Base-by-base conservation (phyloP, 1,140 invertebrate genomes). In the Aleiodes sp. region DNA sequence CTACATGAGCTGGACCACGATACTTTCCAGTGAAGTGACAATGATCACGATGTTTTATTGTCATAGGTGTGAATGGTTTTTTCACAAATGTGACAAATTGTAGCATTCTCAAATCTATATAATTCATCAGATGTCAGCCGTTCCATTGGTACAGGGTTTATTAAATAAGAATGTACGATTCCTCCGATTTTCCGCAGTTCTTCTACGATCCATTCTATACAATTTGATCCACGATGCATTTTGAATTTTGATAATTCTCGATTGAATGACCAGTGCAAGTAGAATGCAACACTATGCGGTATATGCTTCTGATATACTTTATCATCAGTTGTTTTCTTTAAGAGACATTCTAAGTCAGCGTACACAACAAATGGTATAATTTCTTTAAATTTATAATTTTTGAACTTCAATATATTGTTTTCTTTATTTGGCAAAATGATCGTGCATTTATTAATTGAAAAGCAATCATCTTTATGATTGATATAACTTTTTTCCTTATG, bases 341-440 rank as follows among this genome's bases (percentile, higher is more conserved):
- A n/a, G n/a, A n/a, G n/a, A n/a, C n/a, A n/a, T n/a, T n/a, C n/a
- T n/a, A n/a, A n/a, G n/a, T n/a, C n/a, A n/a, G n/a, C n/a, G n/a
- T n/a, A n/a, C n/a, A n/a, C n/a, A n/a, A n/a, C n/a, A n/a, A n/a
- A n/a, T n/a, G n/a, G n/a, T n/a, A n/a, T n/a, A n/a, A 33, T 73
- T 56, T 71, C 63, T 64, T 83, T 77, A 37, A 59, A 70, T 52
- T 76, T 24, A 72, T 69, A 81, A 67, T 78, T 77, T 69, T 78
- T 75, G 71, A 79, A 82, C 43, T 65, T 72, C 19, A 52, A 24
- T 21, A 52, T 19, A 52, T 52, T 52, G 4, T 52, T 24, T 4
- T 19, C 46, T 2, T 26, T 7, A 7, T 52, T 19, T 1, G 14
- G 46, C 6, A 52, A 2, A 9, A 52, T 19, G 14, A 52, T 52